Percentiles rank a stretch among this genome's conserved stretches.
phyloP scores from a whole-genome alignment of 2,888 invertebrate genomes.

The Apamea sordens region DNA sequence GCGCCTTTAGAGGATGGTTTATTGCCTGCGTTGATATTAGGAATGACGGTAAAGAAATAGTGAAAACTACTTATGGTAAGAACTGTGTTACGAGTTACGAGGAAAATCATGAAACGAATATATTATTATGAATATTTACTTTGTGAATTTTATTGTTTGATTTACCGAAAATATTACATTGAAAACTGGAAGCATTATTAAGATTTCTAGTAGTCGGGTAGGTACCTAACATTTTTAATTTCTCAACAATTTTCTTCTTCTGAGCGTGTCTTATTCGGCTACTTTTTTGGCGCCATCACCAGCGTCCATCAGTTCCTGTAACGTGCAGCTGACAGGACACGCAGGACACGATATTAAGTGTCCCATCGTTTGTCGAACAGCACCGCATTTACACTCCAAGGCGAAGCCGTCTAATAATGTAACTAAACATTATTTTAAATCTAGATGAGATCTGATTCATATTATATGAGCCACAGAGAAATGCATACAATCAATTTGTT shows the following conservation, averaged over 20 bases:
- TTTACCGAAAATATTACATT: background rate
- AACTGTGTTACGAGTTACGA: background rate
- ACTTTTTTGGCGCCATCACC: too few relatives aligned
- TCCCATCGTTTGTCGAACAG: too few relatives aligned
- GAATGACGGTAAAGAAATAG: conserved; percentile 2
- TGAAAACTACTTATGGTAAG: background rate
- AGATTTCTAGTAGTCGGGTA: background rate
- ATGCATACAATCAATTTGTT: background rate
- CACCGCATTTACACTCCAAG: too few relatives aligned
- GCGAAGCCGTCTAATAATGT: background rate
- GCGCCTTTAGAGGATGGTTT: conserved; percentile 1
- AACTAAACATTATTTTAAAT: background rate
- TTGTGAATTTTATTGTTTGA: background rate
- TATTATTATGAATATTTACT: background rate
- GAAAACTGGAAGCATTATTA: background rate
- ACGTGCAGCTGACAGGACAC: too few relatives aligned
- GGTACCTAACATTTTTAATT: too few relatives aligned
- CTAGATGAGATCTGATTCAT: too few relatives aligned
- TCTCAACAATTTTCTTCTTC: too few relatives aligned
- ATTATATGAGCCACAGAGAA: background rate
- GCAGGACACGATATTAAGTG: too few relatives aligned
- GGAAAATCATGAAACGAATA: background rate
- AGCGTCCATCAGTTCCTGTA: too few relatives aligned
- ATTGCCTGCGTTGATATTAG: background rate
- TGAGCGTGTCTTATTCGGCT: too few relatives aligned